These are phyloP conservation scores for Rutpela maculata DNA, from an alignment of 2,888 invertebrate species.

Conservation along the genomic window DNA sequence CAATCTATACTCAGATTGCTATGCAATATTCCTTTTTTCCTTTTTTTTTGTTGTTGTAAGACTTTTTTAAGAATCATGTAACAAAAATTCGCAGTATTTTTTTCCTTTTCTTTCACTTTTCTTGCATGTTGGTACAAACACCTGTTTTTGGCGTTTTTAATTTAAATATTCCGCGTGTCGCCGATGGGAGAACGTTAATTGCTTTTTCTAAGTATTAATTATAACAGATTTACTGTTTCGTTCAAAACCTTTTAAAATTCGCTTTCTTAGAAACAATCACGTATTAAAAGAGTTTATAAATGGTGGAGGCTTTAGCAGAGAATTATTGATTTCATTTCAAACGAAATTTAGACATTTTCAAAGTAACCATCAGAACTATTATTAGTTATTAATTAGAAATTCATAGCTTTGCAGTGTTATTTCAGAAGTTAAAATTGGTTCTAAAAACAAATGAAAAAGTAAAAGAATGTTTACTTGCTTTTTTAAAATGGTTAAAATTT, in stretches of 20 bases:
- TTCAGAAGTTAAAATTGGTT: too few relatives aligned
- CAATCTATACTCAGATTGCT: too few relatives aligned
- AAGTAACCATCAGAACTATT: not conserved
- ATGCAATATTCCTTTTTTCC: too few relatives aligned
- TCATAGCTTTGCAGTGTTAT: too few relatives aligned
- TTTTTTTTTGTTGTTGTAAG: too few relatives aligned
- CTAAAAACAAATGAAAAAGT: too few relatives aligned
- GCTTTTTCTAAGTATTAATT: not conserved
- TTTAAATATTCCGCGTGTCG: not conserved
- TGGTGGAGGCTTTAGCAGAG: not conserved
- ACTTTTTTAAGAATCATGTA: too few relatives aligned
- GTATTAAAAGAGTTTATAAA: not conserved
- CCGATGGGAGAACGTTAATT: not conserved
- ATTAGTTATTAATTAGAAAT: too few relatives aligned
- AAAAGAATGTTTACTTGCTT: too few relatives aligned
- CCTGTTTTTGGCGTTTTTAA: not conserved
- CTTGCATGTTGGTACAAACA: not conserved
- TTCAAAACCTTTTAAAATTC: not conserved
- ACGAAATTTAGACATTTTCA: not conserved
- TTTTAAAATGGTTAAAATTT: too few relatives aligned
- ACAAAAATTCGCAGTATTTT: too few relatives aligned
- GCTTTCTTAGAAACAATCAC: not conserved
- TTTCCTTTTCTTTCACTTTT: not conserved
- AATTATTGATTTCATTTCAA: not conserved
- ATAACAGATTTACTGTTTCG: not conserved